Evolutionary conservation across 2,888 invertebrate species (phyloP).

Genomic region (Chloroclysta siterata): DNA sequence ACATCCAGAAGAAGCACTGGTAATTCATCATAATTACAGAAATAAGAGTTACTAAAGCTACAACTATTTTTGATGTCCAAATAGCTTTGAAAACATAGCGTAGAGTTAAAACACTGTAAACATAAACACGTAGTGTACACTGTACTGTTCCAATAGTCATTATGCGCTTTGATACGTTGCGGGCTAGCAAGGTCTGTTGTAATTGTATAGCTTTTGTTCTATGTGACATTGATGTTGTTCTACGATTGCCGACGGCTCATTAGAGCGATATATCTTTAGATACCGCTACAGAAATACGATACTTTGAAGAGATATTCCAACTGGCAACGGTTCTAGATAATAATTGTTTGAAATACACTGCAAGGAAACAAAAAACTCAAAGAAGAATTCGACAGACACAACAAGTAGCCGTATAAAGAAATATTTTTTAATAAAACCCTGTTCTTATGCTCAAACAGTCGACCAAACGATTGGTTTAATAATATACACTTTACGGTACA

Average conservation of each 20-base stretch:
- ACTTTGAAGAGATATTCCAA: constrained; percentile 13
- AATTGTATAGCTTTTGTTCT: constrained; percentile 52
- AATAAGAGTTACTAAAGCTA: background rate
- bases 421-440: background rate
- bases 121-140: constrained; percentile 3
- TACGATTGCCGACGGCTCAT: constrained; percentile 33
- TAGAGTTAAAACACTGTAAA: constrained; percentile 17
- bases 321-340: constrained; percentile 1
- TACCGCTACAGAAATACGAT: constrained; percentile 18
- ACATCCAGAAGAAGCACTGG: background rate
- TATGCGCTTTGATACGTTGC: constrained; percentile 45
- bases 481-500: constrained; percentile 13
- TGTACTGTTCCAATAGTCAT: constrained; percentile 37
- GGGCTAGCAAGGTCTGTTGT: constrained; percentile 52
- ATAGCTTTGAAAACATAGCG: background rate
- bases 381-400: background rate
- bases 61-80: background rate
- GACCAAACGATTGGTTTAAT: constrained; percentile 17
- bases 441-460: constrained; percentile 4
- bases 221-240: constrained; percentile 41
- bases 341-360: background rate
- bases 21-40: background rate
- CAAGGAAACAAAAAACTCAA: background rate
- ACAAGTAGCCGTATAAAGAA: background rate
- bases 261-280: constrained; percentile 31